Conservation (phyloP, 1,140 invertebrate species). For the Ridgeia piscesae region DNA sequence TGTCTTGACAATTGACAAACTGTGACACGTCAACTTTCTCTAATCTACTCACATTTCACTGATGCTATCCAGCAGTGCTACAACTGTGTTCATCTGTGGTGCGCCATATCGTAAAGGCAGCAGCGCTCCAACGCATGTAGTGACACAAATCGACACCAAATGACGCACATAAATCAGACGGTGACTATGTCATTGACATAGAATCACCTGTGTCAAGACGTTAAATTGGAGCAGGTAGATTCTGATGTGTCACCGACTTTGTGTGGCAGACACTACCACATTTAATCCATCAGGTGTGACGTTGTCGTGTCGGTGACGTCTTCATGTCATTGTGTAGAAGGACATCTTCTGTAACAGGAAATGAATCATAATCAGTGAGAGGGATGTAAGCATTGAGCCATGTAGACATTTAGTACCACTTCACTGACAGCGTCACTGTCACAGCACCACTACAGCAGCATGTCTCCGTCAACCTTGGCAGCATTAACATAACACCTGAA, state of each 20-base stretch:
- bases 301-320: background rate
- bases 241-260: background rate
- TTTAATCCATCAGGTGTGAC: background rate
- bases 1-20: background rate
- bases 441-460: background rate
- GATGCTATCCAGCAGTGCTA: background rate
- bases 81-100: background rate
- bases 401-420: too few species aligned
- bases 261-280: background rate
- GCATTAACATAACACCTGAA: too few species aligned
- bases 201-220: background rate
- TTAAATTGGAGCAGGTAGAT: background rate
- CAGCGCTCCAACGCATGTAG: background rate
- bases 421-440: background rate
- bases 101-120: background rate
- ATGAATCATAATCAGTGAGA: background rate
- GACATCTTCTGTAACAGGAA: background rate
- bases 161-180: background rate
- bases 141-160: background rate
- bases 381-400: background rate
- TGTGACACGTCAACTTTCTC: background rate
- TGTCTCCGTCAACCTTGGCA: too few species aligned
- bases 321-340: background rate
- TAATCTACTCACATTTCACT: background rate
- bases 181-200: background rate